phyloP scores from a whole-genome alignment of 92 coral and sea anemone species.

The Actinernus sp. region DNA sequence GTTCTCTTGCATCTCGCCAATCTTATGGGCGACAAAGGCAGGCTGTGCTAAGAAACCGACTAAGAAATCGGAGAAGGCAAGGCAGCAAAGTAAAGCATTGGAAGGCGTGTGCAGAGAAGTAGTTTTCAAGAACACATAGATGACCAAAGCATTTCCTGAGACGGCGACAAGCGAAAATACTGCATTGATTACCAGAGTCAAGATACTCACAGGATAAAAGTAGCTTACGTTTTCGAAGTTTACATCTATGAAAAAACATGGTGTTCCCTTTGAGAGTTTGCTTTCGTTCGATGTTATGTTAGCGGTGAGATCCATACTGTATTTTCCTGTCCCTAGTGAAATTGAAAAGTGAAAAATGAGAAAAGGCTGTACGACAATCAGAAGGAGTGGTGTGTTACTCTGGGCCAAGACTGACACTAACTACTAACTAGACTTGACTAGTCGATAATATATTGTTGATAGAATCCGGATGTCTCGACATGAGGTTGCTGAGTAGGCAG shows the following conservation, averaged over 20 bases:
- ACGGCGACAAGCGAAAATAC: constrained; percentile 31
- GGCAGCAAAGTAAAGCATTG: constrained; percentile 49
- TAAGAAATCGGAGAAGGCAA: constrained; percentile 59
- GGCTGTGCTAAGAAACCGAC: constrained; percentile 76
- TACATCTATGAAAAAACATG: constrained; percentile 36
- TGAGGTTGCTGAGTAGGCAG: no score
- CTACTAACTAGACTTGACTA: no score
- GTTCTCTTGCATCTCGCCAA: constrained; percentile 50
- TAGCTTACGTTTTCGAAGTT: constrained; percentile 24
- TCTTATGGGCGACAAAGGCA: constrained; percentile 59
- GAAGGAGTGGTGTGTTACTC: no score
- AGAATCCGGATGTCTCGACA: no score
- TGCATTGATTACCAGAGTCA: constrained; percentile 30
- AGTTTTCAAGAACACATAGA: constrained; percentile 34
- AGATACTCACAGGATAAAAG: constrained; percentile 37
- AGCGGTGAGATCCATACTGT: no score
- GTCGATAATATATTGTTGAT: no score
- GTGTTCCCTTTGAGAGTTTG: neutral
- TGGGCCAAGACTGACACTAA: no score
- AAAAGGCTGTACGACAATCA: no score
- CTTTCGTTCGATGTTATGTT: no score
- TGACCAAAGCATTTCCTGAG: constrained; percentile 39
- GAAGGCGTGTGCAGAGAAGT: constrained; percentile 58
- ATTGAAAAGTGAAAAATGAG: no score
- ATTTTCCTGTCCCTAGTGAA: no score